Evolutionary conservation across 2,113 vertebrate genomes (phyloP).

Genomic region (Ornithorhynchus anatinus): DNA sequence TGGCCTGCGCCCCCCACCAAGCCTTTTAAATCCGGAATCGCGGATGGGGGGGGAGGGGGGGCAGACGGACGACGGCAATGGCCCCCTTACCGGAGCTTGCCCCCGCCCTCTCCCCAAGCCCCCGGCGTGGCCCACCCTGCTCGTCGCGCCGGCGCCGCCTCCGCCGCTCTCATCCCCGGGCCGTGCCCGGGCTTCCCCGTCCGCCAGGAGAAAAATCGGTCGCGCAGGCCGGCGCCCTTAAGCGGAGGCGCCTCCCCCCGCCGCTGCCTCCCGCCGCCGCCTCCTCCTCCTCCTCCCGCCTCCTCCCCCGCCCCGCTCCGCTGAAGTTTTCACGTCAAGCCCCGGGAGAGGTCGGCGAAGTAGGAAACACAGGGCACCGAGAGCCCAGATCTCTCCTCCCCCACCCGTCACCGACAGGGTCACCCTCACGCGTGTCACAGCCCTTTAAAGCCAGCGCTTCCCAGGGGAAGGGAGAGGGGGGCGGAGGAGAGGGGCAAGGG

Average conservation of each 20-base stretch:
- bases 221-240: constrained; percentile 61
- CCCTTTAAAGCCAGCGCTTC: background rate
- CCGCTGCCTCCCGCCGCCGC: constrained; percentile 18
- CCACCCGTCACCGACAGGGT: background rate
- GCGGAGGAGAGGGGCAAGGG: background rate
- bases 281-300: constrained; percentile 43
- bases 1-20: too few species aligned
- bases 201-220: background rate
- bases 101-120: background rate
- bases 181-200: constrained; percentile 31
- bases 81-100: background rate
- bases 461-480: background rate
- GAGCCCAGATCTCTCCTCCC: background rate
- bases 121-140: background rate
- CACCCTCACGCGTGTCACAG: background rate
- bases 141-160: background rate
- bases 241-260: constrained; percentile 45
- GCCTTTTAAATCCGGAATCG: too few species aligned
- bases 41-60: too few species aligned
- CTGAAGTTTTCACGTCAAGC: constrained; percentile 65
- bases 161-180: constrained; percentile 35
- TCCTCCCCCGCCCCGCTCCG: constrained; percentile 35
- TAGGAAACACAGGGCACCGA: constrained; percentile 44
- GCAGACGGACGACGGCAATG: too few species aligned
- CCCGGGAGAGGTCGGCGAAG: constrained; percentile 47